These are phyloP conservation scores for Cryptocheilus praepositus DNA, from an alignment of 2,888 invertebrate genomes.

Conservation along the genomic window DNA sequence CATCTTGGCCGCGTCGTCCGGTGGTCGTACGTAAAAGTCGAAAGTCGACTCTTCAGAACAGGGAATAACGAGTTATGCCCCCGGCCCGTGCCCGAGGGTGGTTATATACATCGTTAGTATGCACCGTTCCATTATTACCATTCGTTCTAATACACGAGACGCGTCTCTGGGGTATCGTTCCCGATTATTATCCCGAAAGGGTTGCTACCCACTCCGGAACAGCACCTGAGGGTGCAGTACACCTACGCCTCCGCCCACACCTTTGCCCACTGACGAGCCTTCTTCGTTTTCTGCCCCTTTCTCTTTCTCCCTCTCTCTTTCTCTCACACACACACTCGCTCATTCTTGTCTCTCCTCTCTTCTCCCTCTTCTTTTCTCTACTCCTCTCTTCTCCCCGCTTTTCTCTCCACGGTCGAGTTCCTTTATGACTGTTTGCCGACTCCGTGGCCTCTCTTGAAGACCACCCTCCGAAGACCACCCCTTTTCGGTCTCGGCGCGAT, in stretches of 20 bases:
- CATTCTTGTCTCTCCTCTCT: neutral
- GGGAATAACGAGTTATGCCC: conserved; percentile 24
- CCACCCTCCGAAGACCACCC: conserved; percentile 3
- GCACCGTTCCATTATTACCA: conserved; percentile 68
- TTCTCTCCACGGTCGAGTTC: conserved; percentile 18
- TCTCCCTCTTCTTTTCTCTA: neutral
- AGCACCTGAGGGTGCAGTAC: conserved; percentile 72
- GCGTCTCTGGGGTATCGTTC: conserved; percentile 72
- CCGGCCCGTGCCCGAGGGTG: conserved; percentile 17
- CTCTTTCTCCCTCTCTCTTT: neutral
- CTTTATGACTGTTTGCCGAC: conserved; percentile 59
- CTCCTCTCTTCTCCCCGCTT: neutral
- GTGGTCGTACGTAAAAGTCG: too few species aligned
- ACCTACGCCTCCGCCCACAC: conserved; percentile 42
- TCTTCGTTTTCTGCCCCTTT: neutral
- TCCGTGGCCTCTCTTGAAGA: conserved; percentile 32
- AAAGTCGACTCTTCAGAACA: conserved; percentile 9
- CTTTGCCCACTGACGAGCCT: conserved; percentile 7
- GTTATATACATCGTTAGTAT: conserved; percentile 65
- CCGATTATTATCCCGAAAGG: conserved; percentile 73
- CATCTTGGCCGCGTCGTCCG: too few species aligned
- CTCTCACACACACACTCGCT: too few species aligned
- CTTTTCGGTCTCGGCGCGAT: too few species aligned
- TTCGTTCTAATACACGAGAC: conserved; percentile 70
- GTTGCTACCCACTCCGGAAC: conserved; percentile 66